Base-by-base conservation (phyloP, 2,113 vertebrate genomes). In the Pluvialis apricaria region DNA sequence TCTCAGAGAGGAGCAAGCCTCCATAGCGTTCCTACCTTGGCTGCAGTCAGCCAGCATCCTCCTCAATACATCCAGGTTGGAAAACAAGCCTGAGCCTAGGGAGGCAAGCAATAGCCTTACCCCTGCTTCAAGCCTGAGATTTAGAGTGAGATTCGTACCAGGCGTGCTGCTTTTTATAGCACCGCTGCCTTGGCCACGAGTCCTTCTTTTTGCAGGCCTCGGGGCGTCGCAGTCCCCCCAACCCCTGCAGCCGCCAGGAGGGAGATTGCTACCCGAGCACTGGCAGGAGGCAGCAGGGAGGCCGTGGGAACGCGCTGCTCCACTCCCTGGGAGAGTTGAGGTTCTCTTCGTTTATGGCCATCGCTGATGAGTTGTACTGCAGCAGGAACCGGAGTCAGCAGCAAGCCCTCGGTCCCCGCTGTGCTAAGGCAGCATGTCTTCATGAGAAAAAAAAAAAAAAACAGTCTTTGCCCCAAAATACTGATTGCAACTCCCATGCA, bases 191-290 rank as follows among this genome's bases (percentile, higher is more conserved):
- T 17, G 34, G 28, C 81, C 9, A 1, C 0, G 0, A 47, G 54
- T 73, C 58, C 78, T 45, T 75, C 51, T 4, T 38, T 80, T 2
- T 16, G 38, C 34, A 73, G 69, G 54, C 89, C 44, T 14, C 2
- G 1, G 57, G 76, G 42, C 0, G 2, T 83, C 2, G 1, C 4
- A 0, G 38, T 31, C 9, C 15, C 82, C 51, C 28, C 31, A 79
- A 1, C 10, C 15, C 71, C 36, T 17, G 15, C 29, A 24, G 55
- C 16, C 44, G 36, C 51, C 66, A 73, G 86, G 45, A 87, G 78
- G 73, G 65, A 60, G 42, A 58, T 73, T 62, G 83, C 49, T 70
- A 38, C 20, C 12, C 5, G 1, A 57, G 51, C 72, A 5, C 6
- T 7, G 68, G 57, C 79, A 38, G 87, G 36, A 91, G 65, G 82